Conservation (phyloP, 1,140 invertebrate species). For the Leucophenga varia region DNA sequence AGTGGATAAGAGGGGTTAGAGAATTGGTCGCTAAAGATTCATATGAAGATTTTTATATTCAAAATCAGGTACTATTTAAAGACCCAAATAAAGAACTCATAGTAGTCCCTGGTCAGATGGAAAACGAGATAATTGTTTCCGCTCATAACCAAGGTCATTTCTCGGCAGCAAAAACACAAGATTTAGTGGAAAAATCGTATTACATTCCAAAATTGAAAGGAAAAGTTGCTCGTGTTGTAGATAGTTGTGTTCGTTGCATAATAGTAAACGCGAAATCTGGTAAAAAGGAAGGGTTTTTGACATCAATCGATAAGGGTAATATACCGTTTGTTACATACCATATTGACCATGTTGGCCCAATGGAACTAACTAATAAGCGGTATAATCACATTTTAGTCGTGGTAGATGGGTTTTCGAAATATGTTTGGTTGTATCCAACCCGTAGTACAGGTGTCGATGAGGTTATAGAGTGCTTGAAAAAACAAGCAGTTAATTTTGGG, state of each 20-base stretch:
- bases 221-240: slow-evolving; percentile 39
- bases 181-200: slow-evolving; percentile 49
- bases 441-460: not conserved
- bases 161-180: slow-evolving; percentile 22
- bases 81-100: slow-evolving; percentile 10
- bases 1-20: not conserved
- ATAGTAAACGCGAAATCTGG: slow-evolving; percentile 33
- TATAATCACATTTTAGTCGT: slow-evolving; percentile 55
- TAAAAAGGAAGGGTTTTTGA: slow-evolving; percentile 50
- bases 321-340: slow-evolving; percentile 28
- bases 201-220: slow-evolving; percentile 42
- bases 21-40: not conserved
- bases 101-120: slow-evolving; percentile 26
- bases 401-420: slow-evolving; percentile 56
- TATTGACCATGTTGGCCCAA: slow-evolving; percentile 39
- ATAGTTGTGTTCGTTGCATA: slow-evolving; percentile 45
- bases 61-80: slow-evolving; percentile 2
- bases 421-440: slow-evolving; percentile 44
- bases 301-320: slow-evolving; percentile 36
- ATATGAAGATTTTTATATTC: not conserved
- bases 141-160: slow-evolving; percentile 19
- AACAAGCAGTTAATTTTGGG: slow-evolving; percentile 36
- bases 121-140: slow-evolving; percentile 19
- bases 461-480: slow-evolving; percentile 20
- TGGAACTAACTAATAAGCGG: slow-evolving; percentile 41